Conservation (phyloP, 1,140 invertebrate genomes). For the Apis florea region DNA sequence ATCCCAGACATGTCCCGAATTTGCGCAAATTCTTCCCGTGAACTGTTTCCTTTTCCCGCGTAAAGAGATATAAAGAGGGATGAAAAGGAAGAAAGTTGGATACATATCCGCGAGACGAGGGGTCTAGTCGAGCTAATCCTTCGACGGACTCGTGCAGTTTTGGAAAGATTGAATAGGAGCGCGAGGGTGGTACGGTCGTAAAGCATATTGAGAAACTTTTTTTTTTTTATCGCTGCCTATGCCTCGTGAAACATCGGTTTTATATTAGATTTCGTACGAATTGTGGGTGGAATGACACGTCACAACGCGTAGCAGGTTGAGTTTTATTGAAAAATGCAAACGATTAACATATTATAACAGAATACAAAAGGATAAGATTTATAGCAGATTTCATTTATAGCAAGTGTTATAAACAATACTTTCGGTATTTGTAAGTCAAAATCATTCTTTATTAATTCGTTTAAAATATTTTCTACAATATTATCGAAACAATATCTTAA, state of each 20-base stretch:
- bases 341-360: too few relatives aligned
- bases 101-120: conserved; percentile 1
- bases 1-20: too few relatives aligned
- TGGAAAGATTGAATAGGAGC: conserved; percentile 17
- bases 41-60: not conserved
- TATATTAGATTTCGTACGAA: not conserved
- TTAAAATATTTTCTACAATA: not conserved
- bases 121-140: conserved; percentile 19
- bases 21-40: too few relatives aligned
- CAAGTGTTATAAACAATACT: too few relatives aligned
- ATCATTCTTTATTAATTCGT: not conserved
- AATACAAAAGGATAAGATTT: too few relatives aligned
- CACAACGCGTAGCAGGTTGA: too few relatives aligned
- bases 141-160: not conserved
- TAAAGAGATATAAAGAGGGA: not conserved
- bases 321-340: too few relatives aligned
- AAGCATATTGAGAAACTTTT: conserved; percentile 31
- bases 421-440: too few relatives aligned
- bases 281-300: too few relatives aligned
- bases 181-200: not conserved
- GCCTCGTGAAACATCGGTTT: not conserved
- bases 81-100: not conserved
- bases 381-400: too few relatives aligned
- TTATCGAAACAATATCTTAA: not conserved
- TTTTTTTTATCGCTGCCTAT: not conserved